Evolutionary conservation across 2,797 vertebrate genomes (phyloP).

Genomic region (Hippoglossus hippoglossus): DNA sequence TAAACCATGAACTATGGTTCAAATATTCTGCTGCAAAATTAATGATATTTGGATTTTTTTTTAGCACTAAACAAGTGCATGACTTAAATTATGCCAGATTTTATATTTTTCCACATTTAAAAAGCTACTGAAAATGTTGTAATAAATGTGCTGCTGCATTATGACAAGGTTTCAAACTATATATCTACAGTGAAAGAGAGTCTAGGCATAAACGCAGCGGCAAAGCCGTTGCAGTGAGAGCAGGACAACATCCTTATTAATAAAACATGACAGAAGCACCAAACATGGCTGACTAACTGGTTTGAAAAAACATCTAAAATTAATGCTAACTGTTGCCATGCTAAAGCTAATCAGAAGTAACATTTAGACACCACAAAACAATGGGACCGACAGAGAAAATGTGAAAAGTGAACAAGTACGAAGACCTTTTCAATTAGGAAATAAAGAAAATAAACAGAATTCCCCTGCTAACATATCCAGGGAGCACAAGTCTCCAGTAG

Average conservation of each 20-base stretch:
- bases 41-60: background rate
- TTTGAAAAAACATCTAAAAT: constrained; percentile 1
- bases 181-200: no score
- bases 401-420: background rate
- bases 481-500: constrained; percentile 2
- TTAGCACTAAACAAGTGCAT: background rate
- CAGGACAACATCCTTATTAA: constrained; percentile 11
- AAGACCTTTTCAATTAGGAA: background rate
- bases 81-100: background rate
- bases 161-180: background rate
- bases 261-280: constrained; percentile 14
- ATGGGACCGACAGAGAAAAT: background rate
- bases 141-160: background rate
- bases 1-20: background rate
- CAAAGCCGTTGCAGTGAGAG: constrained; percentile 4
- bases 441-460: background rate
- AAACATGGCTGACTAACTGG: background rate
- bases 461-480: background rate
- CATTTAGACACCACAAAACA: background rate
- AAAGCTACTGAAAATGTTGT: background rate
- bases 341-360: background rate
- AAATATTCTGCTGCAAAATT: background rate
- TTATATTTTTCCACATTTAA: background rate
- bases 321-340: background rate
- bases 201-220: background rate